Conservation (phyloP, 2,113 vertebrate species). For the Nematolebias whitei region DNA sequence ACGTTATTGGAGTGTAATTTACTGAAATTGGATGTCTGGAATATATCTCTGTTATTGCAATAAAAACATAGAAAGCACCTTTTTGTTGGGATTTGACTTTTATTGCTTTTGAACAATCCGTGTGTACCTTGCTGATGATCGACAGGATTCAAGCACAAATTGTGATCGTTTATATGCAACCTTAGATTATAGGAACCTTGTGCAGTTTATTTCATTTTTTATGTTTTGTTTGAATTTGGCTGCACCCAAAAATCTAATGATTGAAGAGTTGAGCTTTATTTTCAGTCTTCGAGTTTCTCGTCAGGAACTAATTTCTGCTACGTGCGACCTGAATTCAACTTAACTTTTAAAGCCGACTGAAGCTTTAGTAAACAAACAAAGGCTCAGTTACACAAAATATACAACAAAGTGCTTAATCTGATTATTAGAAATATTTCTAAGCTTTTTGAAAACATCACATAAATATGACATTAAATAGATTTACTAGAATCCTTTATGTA, state of each 20-base stretch:
- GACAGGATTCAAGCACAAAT: too few species aligned
- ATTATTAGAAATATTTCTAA: conserved; percentile 1
- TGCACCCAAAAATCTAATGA: background rate
- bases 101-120: background rate
- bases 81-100: background rate
- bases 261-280: conserved; percentile 23
- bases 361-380: background rate
- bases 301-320: background rate
- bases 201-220: too few species aligned
- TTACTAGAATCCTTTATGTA: conserved; percentile 39
- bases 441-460: conserved; percentile 37
- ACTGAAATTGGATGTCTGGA: conserved; percentile 81
- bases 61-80: conserved; percentile 79
- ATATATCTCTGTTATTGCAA: conserved; percentile 84
- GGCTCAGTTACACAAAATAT: too few species aligned
- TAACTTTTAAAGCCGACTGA: background rate
- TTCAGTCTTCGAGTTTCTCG: background rate
- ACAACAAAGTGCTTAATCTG: background rate
- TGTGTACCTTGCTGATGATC: too few species aligned
- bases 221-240: background rate
- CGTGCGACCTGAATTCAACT: conserved; percentile 3
- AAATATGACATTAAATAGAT: conserved; percentile 38
- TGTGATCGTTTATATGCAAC: too few species aligned
- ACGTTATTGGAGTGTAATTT: conserved; percentile 81
- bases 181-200: too few species aligned